phyloP scores from a whole-genome alignment of 30 jellyfish, hydroid and myxozoan genomes.

The Nemopilema nomurai region DNA sequence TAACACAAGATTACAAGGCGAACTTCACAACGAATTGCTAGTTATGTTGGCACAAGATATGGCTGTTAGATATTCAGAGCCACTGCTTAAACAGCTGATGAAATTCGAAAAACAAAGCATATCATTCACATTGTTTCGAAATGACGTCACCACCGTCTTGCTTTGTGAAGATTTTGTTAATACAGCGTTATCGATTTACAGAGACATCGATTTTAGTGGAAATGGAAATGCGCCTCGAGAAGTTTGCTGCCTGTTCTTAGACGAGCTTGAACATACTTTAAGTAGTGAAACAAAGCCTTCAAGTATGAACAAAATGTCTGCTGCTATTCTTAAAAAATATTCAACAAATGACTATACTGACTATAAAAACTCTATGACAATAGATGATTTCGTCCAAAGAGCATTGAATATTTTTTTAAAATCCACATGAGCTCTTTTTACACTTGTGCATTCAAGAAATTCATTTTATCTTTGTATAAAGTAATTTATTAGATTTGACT shows the following conservation, averaged over 20 bases:
- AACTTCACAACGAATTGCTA: conserved; percentile 42
- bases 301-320: neutral
- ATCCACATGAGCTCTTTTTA: too few relatives aligned
- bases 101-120: conserved; percentile 50
- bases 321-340: neutral
- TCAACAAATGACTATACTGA: neutral
- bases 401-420: conserved; percentile 10
- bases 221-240: conserved; percentile 42
- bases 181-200: conserved; percentile 39
- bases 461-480: neutral
- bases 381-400: conserved; percentile 22
- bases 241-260: conserved; percentile 29
- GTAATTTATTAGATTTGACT: too few relatives aligned
- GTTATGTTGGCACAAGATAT: conserved; percentile 24
- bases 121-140: conserved; percentile 39
- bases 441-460: too few relatives aligned
- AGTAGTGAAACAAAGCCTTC: neutral
- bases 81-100: conserved; percentile 32
- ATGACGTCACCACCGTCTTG: conserved; percentile 30
- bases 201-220: conserved; percentile 56
- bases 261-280: conserved; percentile 3
- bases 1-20: conserved; percentile 38
- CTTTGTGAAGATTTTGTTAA: conserved; percentile 37
- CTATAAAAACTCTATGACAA: conserved; percentile 4
- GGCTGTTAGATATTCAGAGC: conserved; percentile 40